phyloP scores from a whole-genome alignment of 2,888 invertebrate genomes.

The Caenorhabditis afra region DNA sequence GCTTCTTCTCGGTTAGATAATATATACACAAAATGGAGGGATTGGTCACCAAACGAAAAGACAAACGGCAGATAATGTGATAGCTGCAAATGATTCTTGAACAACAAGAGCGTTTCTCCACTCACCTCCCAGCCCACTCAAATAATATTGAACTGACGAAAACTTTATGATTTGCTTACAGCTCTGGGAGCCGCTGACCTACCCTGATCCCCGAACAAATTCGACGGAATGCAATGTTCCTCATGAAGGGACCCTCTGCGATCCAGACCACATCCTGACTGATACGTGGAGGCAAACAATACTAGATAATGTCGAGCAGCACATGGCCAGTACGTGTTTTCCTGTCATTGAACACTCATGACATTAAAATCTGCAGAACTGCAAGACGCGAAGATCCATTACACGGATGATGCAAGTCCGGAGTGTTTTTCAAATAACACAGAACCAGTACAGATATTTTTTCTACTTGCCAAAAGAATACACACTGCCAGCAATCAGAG shows the following conservation, averaged over 20 bases:
- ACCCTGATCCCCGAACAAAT: slow-evolving; percentile 77
- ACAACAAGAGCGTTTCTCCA: too few species aligned
- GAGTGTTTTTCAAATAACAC: slow-evolving; percentile 73
- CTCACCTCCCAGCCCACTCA: too few species aligned
- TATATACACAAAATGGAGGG: slow-evolving; percentile 6
- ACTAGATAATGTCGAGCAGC: slow-evolving; percentile 72
- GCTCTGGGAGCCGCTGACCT: slow-evolving; percentile 74
- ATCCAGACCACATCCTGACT: slow-evolving; percentile 79
- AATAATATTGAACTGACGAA: too few species aligned
- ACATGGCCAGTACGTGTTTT: slow-evolving; percentile 70
- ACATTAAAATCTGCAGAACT: slow-evolving; percentile 67
- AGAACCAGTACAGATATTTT: slow-evolving; percentile 73
- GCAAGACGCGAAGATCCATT: slow-evolving; percentile 71
- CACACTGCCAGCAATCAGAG: slow-evolving; percentile 75
- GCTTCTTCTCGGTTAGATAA: slow-evolving; percentile 36
- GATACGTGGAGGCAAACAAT: slow-evolving; percentile 79
- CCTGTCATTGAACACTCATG: neutral
- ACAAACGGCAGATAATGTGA: too few species aligned
- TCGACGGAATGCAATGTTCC: slow-evolving; percentile 67
- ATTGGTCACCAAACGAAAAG: slow-evolving; percentile 2
- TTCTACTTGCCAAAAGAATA: slow-evolving; percentile 78
- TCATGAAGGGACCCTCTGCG: slow-evolving; percentile 76
- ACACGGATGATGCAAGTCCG: slow-evolving; percentile 73
- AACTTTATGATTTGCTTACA: too few species aligned
- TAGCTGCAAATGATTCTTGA: too few species aligned